phyloP scores from a whole-genome alignment of 2,888 invertebrate species.

The Hemithea aestivaria region DNA sequence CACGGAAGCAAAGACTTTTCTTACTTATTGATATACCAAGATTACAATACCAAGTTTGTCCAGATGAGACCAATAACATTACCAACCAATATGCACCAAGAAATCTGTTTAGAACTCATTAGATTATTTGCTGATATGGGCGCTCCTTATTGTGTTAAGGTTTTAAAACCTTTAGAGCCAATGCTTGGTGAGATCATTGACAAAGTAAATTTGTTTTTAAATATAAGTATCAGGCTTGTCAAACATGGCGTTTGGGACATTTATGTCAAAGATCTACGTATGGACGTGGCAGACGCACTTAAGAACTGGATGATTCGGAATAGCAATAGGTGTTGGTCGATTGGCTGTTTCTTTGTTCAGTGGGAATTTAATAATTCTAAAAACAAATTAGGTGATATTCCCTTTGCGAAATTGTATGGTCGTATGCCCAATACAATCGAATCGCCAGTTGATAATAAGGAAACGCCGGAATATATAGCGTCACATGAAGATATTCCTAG shows the following conservation, averaged over 20 bases:
- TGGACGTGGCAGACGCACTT: neutral
- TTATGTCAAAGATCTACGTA: neutral
- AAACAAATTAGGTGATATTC: neutral
- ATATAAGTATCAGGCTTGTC: too few relatives aligned
- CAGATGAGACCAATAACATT: conserved; percentile 5
- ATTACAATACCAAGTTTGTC: neutral
- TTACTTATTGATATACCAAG: conserved; percentile 1
- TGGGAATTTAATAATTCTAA: conserved; percentile 3
- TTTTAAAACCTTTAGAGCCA: neutral
- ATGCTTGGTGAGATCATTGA: neutral
- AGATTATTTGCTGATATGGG: conserved; percentile 6
- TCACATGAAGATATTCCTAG: too few relatives aligned
- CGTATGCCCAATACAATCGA: too few relatives aligned
- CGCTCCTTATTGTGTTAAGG: neutral
- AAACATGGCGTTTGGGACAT: too few relatives aligned
- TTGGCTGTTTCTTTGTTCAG: conserved; percentile 7
- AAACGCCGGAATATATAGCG: too few relatives aligned
- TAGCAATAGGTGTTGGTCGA: conserved; percentile 1
- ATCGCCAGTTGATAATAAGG: too few relatives aligned
- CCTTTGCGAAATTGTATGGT: conserved; percentile 2
- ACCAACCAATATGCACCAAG: neutral
- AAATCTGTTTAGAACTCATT: conserved; percentile 6
- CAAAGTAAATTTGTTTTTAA: neutral
- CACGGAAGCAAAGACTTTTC: neutral
- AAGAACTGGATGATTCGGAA: neutral